phyloP scores from a whole-genome alignment of 2,888 invertebrate species.

The Laothoe populi region DNA sequence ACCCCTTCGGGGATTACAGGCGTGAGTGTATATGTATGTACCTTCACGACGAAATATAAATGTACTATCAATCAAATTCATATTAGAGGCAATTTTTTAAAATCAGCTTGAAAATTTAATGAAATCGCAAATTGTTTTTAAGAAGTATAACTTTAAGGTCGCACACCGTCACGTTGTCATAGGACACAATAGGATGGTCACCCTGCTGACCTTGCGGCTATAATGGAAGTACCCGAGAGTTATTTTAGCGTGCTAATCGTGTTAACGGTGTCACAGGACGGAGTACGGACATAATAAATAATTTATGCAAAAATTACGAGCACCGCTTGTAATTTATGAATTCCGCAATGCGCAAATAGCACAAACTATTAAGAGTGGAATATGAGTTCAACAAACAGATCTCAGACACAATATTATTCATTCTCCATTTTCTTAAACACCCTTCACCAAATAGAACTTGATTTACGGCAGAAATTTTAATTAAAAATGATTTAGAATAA shows the following conservation, averaged over 20 bases:
- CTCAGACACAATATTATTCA: neutral
- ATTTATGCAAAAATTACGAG: constrained; percentile 21
- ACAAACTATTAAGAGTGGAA: neutral
- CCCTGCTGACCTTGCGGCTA: constrained; percentile 41
- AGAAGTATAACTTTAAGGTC: neutral
- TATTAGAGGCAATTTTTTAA: no score
- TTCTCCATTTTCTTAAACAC: no score
- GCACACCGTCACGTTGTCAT: neutral
- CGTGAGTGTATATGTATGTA: no score
- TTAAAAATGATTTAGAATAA: no score
- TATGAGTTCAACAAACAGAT: neutral
- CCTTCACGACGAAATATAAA: no score
- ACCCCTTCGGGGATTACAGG: no score
- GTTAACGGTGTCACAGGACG: constrained; percentile 44
- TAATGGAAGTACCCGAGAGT: constrained; percentile 36
- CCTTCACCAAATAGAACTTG: no score
- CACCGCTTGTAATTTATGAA: neutral
- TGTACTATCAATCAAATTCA: no score
- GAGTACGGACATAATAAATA: constrained; percentile 33
- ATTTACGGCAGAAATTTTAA: no score
- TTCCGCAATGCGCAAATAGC: constrained; percentile 16
- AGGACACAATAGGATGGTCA: constrained; percentile 19
- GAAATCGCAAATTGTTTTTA: neutral
- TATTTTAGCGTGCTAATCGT: constrained; percentile 39
- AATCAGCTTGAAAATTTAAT: neutral